These are phyloP conservation scores for Sphaeridia pumilis DNA, from an alignment of 2,888 invertebrate genomes.

Conservation along the genomic window DNA sequence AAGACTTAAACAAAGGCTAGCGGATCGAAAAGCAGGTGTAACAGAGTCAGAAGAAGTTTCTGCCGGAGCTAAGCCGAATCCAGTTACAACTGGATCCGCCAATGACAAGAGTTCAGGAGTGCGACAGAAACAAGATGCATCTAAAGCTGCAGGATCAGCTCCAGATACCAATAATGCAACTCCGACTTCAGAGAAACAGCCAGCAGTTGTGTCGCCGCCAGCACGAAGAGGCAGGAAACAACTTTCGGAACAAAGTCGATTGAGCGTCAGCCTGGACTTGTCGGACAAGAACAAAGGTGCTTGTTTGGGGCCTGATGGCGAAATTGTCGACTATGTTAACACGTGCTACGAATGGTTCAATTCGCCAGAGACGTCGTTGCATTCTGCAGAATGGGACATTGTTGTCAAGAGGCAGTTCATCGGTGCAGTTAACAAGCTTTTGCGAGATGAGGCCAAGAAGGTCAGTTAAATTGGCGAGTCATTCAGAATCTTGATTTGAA, in stretches of 20 bases:
- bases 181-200: too few species aligned
- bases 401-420: constrained; percentile 48
- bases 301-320: constrained; percentile 60
- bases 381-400: constrained; percentile 65
- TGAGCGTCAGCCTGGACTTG: constrained; percentile 17
- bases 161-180: too few species aligned
- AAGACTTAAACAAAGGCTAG: constrained; percentile 24
- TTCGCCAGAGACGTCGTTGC: constrained; percentile 41
- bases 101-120: neutral
- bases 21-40: neutral
- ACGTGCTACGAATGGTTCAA: constrained; percentile 78
- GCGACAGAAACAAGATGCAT: too few species aligned
- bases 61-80: neutral
- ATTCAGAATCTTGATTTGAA: too few species aligned
- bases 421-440: constrained; percentile 25
- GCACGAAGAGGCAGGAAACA: neutral
- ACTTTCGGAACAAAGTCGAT: constrained; percentile 5
- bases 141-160: too few species aligned
- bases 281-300: constrained; percentile 17
- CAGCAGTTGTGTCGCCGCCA: too few species aligned
- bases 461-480: too few species aligned
- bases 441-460: constrained; percentile 27
- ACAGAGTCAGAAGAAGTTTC: neutral
- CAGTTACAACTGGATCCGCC: neutral
- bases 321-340: constrained; percentile 77